Base-by-base conservation (phyloP, 2,113 vertebrate species). In the Manacus vitellinus region DNA sequence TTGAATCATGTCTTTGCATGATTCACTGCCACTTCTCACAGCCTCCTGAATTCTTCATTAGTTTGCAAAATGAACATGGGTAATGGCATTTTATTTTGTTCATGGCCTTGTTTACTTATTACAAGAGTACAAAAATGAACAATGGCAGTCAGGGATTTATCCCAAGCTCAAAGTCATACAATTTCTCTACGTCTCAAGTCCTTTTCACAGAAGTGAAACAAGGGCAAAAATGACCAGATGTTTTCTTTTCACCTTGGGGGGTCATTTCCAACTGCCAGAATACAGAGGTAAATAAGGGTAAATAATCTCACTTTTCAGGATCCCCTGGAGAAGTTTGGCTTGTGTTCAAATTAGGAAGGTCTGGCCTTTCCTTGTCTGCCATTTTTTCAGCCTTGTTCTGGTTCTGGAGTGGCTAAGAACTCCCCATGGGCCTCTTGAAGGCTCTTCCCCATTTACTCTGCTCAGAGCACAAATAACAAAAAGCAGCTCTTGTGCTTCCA, bases 41-140 rank as follows among this genome's bases (percentile, higher is more conserved):
- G 78, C 31, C 56, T 87, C 83, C 47, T 58, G 63, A 89, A 84
- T 79, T 94, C 89, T 65, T 74, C 72, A 91, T 78, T 74, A 87
- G 72, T 49, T 90, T 70, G 28, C 35, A 89, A 87, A 88, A 71
- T 1, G 10, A 96, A 65, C 33, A 44, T 0, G 3, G 43, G 17
- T 67, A 90, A 93, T 46, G 35, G 65, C 63, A 68, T 94, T 91
- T 79, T 66, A 75, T 88, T 95, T 84, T 78, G 39, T 82, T 77
- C 66, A 18, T 1, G 46, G 74, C 30, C 83, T 91, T 52, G 33
- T 66, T 81, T 88, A 85, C 14, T 5, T 20, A 68, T n/a, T 89
- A 76, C 28, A 68, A 54, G 81, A 66, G 55, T 52, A 43, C 47
- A 90, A 92, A 94, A 85, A 73, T n/a, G 46, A 93, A 55, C 44